Evolutionary conservation across 2,113 vertebrate genomes (phyloP).

Genomic region (Dromaius novaehollandiae): DNA sequence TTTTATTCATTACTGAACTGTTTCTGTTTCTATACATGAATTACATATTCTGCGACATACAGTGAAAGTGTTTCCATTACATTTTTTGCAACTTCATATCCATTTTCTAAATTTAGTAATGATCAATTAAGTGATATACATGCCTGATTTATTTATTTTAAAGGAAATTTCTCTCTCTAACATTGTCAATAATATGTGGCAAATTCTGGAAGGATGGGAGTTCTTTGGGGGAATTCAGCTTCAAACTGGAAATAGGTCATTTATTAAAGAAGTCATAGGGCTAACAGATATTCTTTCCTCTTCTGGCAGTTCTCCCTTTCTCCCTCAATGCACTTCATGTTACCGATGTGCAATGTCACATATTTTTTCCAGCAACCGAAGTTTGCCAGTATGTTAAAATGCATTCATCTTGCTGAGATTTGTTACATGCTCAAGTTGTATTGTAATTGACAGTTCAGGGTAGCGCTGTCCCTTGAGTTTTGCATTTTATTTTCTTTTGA

Average conservation of each 20-base stretch:
- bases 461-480: not conserved
- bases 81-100: not conserved
- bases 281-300: not conserved
- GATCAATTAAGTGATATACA: not conserved
- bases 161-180: not conserved
- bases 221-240: not conserved
- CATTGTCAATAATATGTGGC: not conserved
- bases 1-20: not conserved
- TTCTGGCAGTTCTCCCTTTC: not conserved
- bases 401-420: not conserved
- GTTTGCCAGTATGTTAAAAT: not conserved
- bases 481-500: constrained; percentile 37
- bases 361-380: not conserved
- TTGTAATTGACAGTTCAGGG: constrained; percentile 60
- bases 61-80: not conserved
- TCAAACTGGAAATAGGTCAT: not conserved
- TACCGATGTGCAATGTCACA: not conserved
- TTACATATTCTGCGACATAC: not conserved
- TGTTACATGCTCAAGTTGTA: constrained; percentile 31
- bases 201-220: not conserved
- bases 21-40: not conserved
- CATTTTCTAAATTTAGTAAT: not conserved
- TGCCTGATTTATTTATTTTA: not conserved
- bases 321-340: not conserved
- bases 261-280: not conserved